These are phyloP conservation scores for Drosophila sordidula DNA, from an alignment of 2,888 invertebrate species.

Conservation along the genomic window DNA sequence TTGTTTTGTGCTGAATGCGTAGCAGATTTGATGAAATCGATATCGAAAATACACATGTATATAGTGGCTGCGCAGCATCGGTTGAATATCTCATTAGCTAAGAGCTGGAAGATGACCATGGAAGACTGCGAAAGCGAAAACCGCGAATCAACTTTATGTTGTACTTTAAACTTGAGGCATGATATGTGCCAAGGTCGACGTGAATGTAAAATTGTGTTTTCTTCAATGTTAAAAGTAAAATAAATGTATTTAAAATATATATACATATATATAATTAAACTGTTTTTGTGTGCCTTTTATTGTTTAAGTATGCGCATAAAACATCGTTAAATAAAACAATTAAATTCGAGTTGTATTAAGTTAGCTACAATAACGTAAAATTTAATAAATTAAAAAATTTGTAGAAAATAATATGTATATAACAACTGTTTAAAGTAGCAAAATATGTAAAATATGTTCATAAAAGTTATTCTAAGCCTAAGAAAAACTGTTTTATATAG, in stretches of 20 bases:
- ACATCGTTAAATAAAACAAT: not conserved
- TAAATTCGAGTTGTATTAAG: not conserved
- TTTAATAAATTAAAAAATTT: too few relatives aligned
- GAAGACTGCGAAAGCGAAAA: constrained; percentile 41
- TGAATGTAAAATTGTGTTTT: constrained; percentile 1
- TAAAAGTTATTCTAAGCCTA: too few relatives aligned
- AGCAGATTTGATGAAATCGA: constrained; percentile 61
- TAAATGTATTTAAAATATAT: not conserved
- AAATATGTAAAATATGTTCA: too few relatives aligned
- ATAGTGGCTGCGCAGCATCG: constrained; percentile 1
- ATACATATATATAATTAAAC: not conserved
- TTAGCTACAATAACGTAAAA: not conserved
- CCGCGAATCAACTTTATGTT: constrained; percentile 26
- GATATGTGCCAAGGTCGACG: constrained; percentile 40
- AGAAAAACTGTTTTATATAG: too few relatives aligned
- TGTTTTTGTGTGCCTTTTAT: too few relatives aligned
- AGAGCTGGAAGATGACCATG: constrained; percentile 44
- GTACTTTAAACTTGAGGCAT: constrained; percentile 19
- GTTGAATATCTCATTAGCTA: constrained; percentile 8
- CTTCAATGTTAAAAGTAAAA: constrained; percentile 8
- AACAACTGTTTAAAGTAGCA: too few relatives aligned
- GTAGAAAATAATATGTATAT: too few relatives aligned
- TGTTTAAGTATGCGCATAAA: too few relatives aligned
- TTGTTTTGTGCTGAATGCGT: constrained; percentile 44
- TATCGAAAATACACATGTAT: constrained; percentile 15